Base-by-base conservation (phyloP, 2,888 invertebrate species). In the Halictus quadricinctus region DNA sequence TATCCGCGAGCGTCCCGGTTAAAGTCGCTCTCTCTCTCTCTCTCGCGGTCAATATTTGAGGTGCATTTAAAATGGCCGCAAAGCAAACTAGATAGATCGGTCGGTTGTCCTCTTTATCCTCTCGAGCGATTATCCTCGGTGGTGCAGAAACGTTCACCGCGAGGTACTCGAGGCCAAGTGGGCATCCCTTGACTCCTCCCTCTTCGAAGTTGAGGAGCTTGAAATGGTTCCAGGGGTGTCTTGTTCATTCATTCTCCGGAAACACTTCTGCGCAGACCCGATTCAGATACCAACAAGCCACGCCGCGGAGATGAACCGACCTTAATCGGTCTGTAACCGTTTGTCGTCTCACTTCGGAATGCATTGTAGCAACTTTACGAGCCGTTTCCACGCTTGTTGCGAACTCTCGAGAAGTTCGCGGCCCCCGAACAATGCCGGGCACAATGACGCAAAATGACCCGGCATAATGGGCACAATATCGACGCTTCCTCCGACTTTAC, bases 221-320 rank as follows among this genome's bases (percentile, higher is more conserved):
- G 85, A 89, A 87, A 88, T 84, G 84, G 87, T 80, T 87, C 83
- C 86, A 75, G 81, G 87, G 90, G 84, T 86, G 87, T 88, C 89
- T 88, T 91, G 89, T 91, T 92, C 92, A 92, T 93, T 93, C 93
- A 92, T 92, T 88, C 89, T 81, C 92, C 93, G 92, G 92, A 93
- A 93, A 91, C 92, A 92, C 92, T 92, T 92, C 89, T 90, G 78
- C 77, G 87, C 88, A 86, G 90, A 90, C 87, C 90, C 91, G 92
- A 92, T 91, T 92, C 90, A 92, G 91, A 91, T 88, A 90, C 88
- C 88, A 86, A 89, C 89, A 73, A 76, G 70, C 79, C 70, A 46
- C 60, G 80, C 73, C 78, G 18, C 78, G 73, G 70, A 72, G 81
- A 82, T 70, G 89, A 82, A 80, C 81, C 84, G 78, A 76, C 83